Base-by-base conservation (phyloP, 2,797 vertebrate species). In the Tenualosa thibaudeaui region DNA sequence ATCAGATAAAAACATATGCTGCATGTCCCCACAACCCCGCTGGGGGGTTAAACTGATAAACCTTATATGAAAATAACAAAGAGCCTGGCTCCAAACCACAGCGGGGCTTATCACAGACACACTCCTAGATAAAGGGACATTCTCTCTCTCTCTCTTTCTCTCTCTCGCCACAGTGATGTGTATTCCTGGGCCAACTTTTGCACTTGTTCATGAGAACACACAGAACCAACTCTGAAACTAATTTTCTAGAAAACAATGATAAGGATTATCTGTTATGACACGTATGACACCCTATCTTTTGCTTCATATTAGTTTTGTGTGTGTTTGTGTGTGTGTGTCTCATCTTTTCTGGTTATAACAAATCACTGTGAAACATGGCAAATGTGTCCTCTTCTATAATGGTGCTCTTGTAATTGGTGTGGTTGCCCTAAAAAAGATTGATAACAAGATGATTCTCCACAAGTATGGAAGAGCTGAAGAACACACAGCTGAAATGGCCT, bases 1-100 rank as follows among this genome's bases (percentile, higher is more conserved):
- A 40, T 71, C 65, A 71, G 65, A 71, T 71, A 71, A 71, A 71
- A 31, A 71, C 26, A 71, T 71, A 71, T 71, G 65, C 65, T 37
- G 65, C 31, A 15, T 17, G 65, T 71, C 62, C 24, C 9, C 62
- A 31, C 24, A 19, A 37, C 15, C 31, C 31, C 15, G 37, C 24
- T 12, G 65, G 26, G 26, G 24, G 26, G 65, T 2, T 24, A 71
- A 15, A 40, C 71, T 43, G 71, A 78, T 78, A 78, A 78, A 5
- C 15, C 15, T 19, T 7, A 46, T 46, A 78, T 78, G 7, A 4
- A 46, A 78, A 78, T 78, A 78, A 78, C 71, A 78, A 62, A 62
- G 58, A 62, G 58, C 1, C 58, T 8, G n/a, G 58, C 22, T 43
- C 37, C 71, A 22, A 19, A 46, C 5, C 15, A 40, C 17, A 46